Evolutionary conservation across 2,888 invertebrate species (phyloP), one percentile per base, ranked within the genome.

Genomic region (Caenorhabditis wallacei): DNA sequence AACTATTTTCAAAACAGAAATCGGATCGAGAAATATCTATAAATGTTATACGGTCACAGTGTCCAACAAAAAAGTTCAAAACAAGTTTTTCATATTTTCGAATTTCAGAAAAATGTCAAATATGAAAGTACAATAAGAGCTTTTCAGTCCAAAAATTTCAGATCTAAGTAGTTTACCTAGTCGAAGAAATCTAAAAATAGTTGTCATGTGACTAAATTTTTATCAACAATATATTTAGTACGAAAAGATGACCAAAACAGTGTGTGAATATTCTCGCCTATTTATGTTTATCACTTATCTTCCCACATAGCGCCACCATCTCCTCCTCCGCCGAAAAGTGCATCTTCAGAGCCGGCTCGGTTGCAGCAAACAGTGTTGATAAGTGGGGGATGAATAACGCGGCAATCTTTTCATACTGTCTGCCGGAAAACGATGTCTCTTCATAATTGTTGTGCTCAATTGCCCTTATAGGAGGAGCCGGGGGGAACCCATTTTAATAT

Each of bases 381-480:
- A 76, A 76, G 76, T 76, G 76, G n/a, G n/a, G n/a, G 76, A 18
- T 22, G 35, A 40, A 30, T 30, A 30, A 8, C 37, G 53, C 76
- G 76, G 76, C 76, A 74, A 43, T 20, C 40, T 43, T 37, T 54
- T 43, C 59, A 70, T 59, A 76, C 59, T 51, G 66, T 59, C 64
- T 66, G 37, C 24, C 46, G 59, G 30, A 30, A 8, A 3, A 5
- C 8, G 4, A 13, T 24, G 8, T 11, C 51, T 53, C 51, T 59
- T 18, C 63, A 63, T 74, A 74, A 75, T 75, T 76, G 75, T 68
- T 76, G 76, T 76, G 76, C 69, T 76, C 76, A 76, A 76, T 76
- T 40, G 76, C 11, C 48, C 76, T 53, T 76, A 53, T 40, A 51
- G 71, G 51, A 51, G 59, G 71, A 46, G 48, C 30, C 30, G 30